Percentiles rank a stretch among this genome's conserved stretches.
Evolutionary conservation across 2,888 invertebrate genomes (phyloP).

Genomic region (Sarcophaga variegata): DNA sequence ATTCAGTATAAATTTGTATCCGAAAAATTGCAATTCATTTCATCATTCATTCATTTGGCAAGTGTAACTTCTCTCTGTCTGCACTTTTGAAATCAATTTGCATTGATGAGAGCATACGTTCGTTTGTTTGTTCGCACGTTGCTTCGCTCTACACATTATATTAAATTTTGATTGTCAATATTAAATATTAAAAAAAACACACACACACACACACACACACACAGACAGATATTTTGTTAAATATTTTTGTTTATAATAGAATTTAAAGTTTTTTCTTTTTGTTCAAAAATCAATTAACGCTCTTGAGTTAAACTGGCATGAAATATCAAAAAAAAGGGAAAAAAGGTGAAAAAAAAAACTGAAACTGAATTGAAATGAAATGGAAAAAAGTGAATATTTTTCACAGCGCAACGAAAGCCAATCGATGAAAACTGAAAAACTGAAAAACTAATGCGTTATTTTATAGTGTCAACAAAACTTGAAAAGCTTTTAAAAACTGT

Average conservation of each 20-base stretch:
- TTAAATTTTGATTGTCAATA: not conserved
- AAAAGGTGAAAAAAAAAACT: not conserved
- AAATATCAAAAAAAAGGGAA: not conserved
- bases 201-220: not conserved
- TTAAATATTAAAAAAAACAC: not conserved
- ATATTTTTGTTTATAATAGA: not conserved
- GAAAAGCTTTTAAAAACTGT: slow-evolving; percentile 11
- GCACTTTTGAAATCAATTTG: too few relatives aligned
- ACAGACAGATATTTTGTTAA: not conserved
- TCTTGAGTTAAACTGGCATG: slow-evolving; percentile 26
- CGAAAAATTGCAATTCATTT: too few relatives aligned
- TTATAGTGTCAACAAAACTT: slow-evolving; percentile 27
- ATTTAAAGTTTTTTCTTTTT: not conserved
- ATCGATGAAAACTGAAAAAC: not conserved
- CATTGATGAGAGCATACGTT: too few relatives aligned
- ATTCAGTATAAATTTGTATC: too few relatives aligned
- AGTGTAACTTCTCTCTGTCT: too few relatives aligned
- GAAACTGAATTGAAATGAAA: too few relatives aligned
- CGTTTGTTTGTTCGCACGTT: too few relatives aligned
- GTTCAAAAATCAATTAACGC: slow-evolving; percentile 48
- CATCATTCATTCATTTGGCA: too few relatives aligned
- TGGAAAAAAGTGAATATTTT: too few relatives aligned
- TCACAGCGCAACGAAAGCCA: not conserved
- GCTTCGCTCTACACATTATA: not conserved
- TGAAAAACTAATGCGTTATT: slow-evolving; percentile 19